These are phyloP conservation scores for Oryzaephilus surinamensis DNA, from an alignment of 1,140 invertebrate species.

Conservation along the genomic window DNA sequence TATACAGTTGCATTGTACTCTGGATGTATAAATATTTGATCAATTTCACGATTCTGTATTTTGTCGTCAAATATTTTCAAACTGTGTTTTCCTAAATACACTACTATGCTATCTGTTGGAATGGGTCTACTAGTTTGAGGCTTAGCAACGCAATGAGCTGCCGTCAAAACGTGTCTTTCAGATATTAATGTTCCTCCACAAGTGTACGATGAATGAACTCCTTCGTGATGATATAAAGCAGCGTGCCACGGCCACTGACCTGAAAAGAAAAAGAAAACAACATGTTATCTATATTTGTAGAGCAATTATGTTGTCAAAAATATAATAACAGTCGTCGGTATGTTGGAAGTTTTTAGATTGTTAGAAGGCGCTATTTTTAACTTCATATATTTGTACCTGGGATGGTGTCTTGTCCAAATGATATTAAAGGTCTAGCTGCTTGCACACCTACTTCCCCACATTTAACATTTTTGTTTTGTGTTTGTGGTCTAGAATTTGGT, in stretches of 20 bases:
- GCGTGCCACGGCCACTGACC: constrained; percentile 34
- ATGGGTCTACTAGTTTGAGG: constrained; percentile 16
- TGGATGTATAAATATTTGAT: constrained; percentile 42
- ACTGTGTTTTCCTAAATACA: constrained; percentile 39
- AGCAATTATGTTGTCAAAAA: not conserved
- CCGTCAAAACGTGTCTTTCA: constrained; percentile 24
- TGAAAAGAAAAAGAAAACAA: no score
- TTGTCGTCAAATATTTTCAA: constrained; percentile 37
- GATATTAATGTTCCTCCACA: constrained; percentile 31
- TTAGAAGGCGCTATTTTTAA: not conserved
- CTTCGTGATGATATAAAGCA: constrained; percentile 26
- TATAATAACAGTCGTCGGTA: not conserved
- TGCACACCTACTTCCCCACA: constrained; percentile 21
- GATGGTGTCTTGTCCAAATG: constrained; percentile 20
- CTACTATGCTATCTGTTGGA: constrained; percentile 16
- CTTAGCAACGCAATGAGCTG: constrained; percentile 32
- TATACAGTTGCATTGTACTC: constrained; percentile 44
- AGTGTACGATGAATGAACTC: constrained; percentile 23
- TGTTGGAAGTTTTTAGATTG: not conserved
- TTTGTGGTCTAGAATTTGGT: constrained; percentile 10
- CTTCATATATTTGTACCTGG: constrained; percentile 17
- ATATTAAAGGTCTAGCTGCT: constrained; percentile 19
- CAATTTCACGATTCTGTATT: constrained; percentile 35
- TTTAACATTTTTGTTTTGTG: constrained; percentile 2
- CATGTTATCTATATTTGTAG: not conserved